Evolutionary conservation across 2,888 invertebrate species (phyloP), one percentile per base, ranked within the genome.

Genomic region (Leptopilina syphax): DNA sequence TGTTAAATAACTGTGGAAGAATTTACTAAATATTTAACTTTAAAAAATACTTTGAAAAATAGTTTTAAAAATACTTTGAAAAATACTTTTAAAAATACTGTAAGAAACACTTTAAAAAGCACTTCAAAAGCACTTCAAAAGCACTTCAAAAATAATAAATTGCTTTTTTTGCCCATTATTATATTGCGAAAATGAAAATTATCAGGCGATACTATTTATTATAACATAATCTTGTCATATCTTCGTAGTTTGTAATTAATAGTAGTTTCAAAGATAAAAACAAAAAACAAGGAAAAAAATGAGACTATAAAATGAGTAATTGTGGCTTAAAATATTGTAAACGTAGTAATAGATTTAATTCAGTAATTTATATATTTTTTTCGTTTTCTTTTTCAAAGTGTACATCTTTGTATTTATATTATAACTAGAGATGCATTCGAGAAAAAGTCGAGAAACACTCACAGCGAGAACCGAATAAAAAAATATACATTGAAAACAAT

Each of bases 241-340:
- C 63, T 24, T 54, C 13, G 27, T 70, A 70, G 70, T 70, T 50
- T 54, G 70, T 70, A 70, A 34, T 70, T 27, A 50, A 50, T 50
- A 54, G 50, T 70, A 54, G 54, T 70, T 54, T 54, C 54, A 68
- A 18, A 73, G 63, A 50, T 12, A 50, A 50, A 50, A 50, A 8
- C 7, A 67, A 73, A n/a, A 47, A 44, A 44, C 7, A 76, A 65
- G 34, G 34, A 76, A 77, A 54, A 18, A 24, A 47, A 67, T 70
- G 57, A 60, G 79, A 67, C 34, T 76, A 78, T 65, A 60, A 50
- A 50, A 80, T 70, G 81, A 82, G 78, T 81, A 79, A 81, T 81
- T 50, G 81, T 79, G 81, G 81, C 82, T 82, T 76, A 80, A 68
- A 79, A 66, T 34, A 34, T 80, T 76, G 24, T 65, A 50, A 12